Conservation (phyloP, 2,113 vertebrate species). For the Callithrix jacchus region DNA sequence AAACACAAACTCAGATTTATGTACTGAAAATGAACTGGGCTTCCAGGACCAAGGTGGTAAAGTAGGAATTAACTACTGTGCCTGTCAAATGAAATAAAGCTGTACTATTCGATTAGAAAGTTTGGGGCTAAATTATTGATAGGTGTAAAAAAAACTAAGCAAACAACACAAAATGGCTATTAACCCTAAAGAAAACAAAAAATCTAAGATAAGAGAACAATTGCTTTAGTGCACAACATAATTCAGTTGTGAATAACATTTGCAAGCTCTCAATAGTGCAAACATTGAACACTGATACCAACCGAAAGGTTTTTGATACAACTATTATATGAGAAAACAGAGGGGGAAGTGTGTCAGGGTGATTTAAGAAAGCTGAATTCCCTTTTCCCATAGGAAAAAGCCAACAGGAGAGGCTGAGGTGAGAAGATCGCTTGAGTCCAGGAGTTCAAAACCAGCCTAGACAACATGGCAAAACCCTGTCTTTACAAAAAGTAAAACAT, state of each 20-base stretch:
- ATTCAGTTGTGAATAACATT: background rate
- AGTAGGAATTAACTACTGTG: background rate
- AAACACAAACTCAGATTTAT: background rate
- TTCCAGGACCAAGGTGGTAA: background rate
- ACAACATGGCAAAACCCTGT: background rate
- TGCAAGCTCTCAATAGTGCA: background rate
- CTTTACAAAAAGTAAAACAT: background rate
- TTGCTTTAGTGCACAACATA: background rate
- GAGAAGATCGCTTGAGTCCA: background rate
- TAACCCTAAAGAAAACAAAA: background rate
- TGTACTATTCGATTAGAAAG: background rate
- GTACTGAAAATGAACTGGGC: background rate
- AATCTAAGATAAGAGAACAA: background rate
- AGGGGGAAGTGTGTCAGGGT: fast-evolving
- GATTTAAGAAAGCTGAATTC: background rate
- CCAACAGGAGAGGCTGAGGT: background rate
- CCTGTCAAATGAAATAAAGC: background rate
- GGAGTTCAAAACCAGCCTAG: background rate
- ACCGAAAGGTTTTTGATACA: background rate
- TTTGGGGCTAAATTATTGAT: background rate
- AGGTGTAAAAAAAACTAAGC: background rate
- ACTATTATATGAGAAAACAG: background rate
- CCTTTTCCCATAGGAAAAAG: background rate
- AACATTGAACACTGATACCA: background rate
- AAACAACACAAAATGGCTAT: background rate